Evolutionary conservation across 2,113 vertebrate genomes (phyloP), one percentile per base, ranked within the genome.

Genomic region (Leptocoma aspasia): DNA sequence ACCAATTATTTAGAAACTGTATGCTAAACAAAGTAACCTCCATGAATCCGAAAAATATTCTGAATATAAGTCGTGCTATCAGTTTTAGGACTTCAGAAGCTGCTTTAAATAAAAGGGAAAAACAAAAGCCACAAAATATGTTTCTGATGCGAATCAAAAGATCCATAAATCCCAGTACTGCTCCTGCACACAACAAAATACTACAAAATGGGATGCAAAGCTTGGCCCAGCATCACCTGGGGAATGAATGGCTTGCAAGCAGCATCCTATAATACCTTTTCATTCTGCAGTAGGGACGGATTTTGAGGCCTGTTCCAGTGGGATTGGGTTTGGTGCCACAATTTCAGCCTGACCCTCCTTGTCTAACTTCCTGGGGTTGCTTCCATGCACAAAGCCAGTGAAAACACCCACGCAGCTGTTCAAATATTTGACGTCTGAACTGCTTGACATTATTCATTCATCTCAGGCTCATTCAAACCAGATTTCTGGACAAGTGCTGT

Each of bases 361-460:
- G 88, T 93, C 94, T 93, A 95, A 96, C 78, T 96, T 97, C 86
- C 96, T 96, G 94, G 93, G 95, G 97, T 96, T 96, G 97, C 97
- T 95, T 96, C 94, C 91, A 96, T 97, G 94, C 88, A 94, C 77
- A 95, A 96, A 97, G 97, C 97, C 98, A 98, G 96, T 80, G 96
- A 98, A 98, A 98, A 98, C 96, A 97, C 86, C 82, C 79, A 95
- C 28, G 41, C 98, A 98, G 98, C 98, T 98, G 98, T 98, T 98
- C 97, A 98, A 98, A 98, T 98, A 98, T 98, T 98, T 98, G 98
- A 97, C 90, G 96, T 98, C 97, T 98, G 97, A 98, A 98, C 97
- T 92, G 94, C 89, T 90, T 98, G 97, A 98, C 97, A 98, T 98
- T 98, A 98, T 98, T 98, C 97, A 98, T 98, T 98, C 97, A 97